Conservation (phyloP, 1,140 invertebrate species). For the Kradibia gibbosae region DNA sequence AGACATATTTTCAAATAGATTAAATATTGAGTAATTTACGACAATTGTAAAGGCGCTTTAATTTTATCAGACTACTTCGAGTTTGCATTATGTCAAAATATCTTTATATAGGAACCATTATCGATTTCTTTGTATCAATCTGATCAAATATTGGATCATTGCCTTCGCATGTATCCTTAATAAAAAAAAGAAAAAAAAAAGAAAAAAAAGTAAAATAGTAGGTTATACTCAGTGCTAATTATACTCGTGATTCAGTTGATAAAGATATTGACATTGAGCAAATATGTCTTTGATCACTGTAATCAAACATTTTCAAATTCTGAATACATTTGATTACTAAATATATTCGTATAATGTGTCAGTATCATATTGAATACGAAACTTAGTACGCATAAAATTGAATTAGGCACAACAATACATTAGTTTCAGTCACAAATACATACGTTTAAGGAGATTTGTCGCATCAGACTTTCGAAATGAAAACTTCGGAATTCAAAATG, state of each 20-base stretch:
- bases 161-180: not conserved
- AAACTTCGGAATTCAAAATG: not conserved
- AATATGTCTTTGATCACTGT: not conserved
- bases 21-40: not conserved
- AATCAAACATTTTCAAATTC: conserved; percentile 3
- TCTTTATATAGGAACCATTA: not conserved
- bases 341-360: not conserved
- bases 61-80: not conserved
- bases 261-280: conserved; percentile 11
- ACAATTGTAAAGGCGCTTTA: not conserved
- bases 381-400: not conserved
- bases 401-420: not conserved
- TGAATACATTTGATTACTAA: not conserved
- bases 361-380: not conserved
- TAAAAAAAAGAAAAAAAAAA: not conserved
- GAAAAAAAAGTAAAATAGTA: too few relatives aligned
- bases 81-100: not conserved
- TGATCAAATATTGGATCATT: conserved; percentile 20
- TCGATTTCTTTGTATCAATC: not conserved
- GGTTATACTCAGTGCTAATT: not conserved
- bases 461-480: not conserved
- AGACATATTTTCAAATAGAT: not conserved
- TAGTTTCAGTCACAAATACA: not conserved
- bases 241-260: conserved; percentile 22
- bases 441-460: not conserved